Evolutionary conservation across 2,888 invertebrate species (phyloP).

Genomic region (Agrochola macilenta): DNA sequence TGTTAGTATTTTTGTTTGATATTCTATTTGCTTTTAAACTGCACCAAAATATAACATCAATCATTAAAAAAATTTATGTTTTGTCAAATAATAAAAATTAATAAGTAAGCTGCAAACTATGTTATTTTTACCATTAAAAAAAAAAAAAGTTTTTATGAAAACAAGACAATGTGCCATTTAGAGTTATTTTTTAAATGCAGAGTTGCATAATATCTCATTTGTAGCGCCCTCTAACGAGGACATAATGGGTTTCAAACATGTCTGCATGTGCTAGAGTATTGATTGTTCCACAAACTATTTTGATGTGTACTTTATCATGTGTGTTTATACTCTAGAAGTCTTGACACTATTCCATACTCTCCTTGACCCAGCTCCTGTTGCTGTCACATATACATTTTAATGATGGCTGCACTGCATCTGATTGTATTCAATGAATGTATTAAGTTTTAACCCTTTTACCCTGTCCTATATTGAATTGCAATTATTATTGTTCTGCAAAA

Average conservation of each 20-base stretch:
- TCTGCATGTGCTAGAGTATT: constrained; percentile 4
- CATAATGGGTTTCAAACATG: not conserved
- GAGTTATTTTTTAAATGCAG: not conserved
- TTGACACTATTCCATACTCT: constrained; percentile 53
- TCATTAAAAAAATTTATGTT: not conserved
- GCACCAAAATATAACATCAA: not conserved
- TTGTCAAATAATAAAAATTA: too few relatives aligned
- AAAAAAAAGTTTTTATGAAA: not conserved
- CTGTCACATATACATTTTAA: constrained; percentile 49
- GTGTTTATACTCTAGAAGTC: constrained; percentile 39
- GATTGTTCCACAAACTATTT: constrained; percentile 16
- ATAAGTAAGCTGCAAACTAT: not conserved
- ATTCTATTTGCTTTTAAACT: not conserved
- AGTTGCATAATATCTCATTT: not conserved
- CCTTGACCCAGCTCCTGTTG: constrained; percentile 57
- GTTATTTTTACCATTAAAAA: too few relatives aligned
- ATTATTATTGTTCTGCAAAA: constrained; percentile 27
- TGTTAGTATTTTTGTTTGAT: not conserved
- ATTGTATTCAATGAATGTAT: constrained; percentile 50
- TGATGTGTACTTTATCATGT: constrained; percentile 27
- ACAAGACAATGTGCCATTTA: not conserved
- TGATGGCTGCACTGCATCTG: constrained; percentile 31
- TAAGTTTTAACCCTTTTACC: constrained; percentile 44
- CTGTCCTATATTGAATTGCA: constrained; percentile 35
- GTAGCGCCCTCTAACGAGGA: not conserved